Conservation (phyloP, 2,797 vertebrate genomes). For the Cirrhinus mrigala region DNA sequence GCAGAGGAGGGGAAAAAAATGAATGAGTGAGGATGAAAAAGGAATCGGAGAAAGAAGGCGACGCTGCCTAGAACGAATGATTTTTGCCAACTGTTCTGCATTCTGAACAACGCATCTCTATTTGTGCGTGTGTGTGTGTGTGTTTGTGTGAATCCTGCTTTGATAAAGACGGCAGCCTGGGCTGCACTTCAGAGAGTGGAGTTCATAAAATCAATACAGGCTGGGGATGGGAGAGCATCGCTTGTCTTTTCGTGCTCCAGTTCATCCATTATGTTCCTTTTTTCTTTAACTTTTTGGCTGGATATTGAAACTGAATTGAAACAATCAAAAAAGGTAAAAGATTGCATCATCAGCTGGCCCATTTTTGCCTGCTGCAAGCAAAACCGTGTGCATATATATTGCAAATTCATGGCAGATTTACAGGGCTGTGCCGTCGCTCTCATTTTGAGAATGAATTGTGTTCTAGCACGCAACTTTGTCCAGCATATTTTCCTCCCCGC, state of each 20-base stretch:
- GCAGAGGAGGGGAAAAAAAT: neutral
- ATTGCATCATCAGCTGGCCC: neutral
- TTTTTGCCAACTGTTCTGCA: conserved; percentile 19
- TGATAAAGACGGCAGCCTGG: conserved; percentile 15
- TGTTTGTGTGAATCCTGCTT: conserved; percentile 46
- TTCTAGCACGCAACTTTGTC: neutral
- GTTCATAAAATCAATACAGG: conserved; percentile 15
- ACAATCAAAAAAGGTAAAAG: neutral
- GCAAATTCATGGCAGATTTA: conserved; percentile 10
- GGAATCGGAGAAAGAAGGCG: neutral
- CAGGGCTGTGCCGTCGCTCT: neutral
- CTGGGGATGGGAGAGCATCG: neutral
- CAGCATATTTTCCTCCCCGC: neutral
- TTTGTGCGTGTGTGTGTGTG: neutral
- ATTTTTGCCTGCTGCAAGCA: conserved; percentile 5
- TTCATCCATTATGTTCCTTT: neutral
- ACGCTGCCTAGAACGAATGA: neutral
- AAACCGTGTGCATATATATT: neutral
- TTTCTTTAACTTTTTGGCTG: neutral
- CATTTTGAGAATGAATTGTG: neutral
- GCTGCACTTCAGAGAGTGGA: conserved; percentile 24
- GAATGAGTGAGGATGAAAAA: conserved; percentile 4
- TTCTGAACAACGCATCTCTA: conserved; percentile 2
- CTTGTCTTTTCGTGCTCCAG: conserved; percentile 3
- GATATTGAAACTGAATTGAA: neutral